Evolutionary conservation across 2,888 invertebrate species (phyloP).

Genomic region (Microctonus hyperodae): DNA sequence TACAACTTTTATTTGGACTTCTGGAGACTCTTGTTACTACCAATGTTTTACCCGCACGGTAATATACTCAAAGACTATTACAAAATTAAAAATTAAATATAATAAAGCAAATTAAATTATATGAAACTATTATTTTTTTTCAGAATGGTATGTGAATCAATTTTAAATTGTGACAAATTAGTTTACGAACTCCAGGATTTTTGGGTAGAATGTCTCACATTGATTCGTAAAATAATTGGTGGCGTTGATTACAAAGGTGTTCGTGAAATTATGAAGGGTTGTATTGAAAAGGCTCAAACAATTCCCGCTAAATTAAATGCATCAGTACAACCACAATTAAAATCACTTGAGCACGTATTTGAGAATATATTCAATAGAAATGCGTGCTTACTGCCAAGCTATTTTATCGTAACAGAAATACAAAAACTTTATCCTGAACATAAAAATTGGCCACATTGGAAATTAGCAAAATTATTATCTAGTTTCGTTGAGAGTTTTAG

Average conservation of each 20-base stretch:
- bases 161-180: slow-evolving; percentile 85
- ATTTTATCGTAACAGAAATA: slow-evolving; percentile 94
- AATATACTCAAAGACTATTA: slow-evolving; percentile 28
- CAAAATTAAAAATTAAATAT: background rate
- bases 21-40: slow-evolving; percentile 78
- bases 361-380: slow-evolving; percentile 91
- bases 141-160: slow-evolving; percentile 86
- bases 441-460: slow-evolving; percentile 91
- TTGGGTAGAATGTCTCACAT: slow-evolving; percentile 88
- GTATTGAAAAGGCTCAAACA: slow-evolving; percentile 86
- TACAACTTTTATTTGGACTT: slow-evolving; percentile 78
- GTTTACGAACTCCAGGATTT: slow-evolving; percentile 81
- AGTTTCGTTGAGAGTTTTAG: slow-evolving; percentile 93
- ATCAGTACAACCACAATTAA: slow-evolving; percentile 81
- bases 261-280: slow-evolving; percentile 89
- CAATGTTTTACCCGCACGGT: slow-evolving; percentile 80
- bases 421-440: slow-evolving; percentile 86
- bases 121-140: too few species aligned
- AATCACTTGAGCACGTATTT: slow-evolving; percentile 82
- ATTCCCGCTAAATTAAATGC: slow-evolving; percentile 82
- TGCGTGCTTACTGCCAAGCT: slow-evolving; percentile 90
- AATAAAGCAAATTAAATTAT: too few species aligned
- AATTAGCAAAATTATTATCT: slow-evolving; percentile 84
- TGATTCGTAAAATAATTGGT: slow-evolving; percentile 85
- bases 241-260: slow-evolving; percentile 97